Percentiles rank a stretch among this genome's conserved stretches.
phyloP scores from a whole-genome alignment of 2,888 invertebrate species.

The Troides oblongomaculatus region DNA sequence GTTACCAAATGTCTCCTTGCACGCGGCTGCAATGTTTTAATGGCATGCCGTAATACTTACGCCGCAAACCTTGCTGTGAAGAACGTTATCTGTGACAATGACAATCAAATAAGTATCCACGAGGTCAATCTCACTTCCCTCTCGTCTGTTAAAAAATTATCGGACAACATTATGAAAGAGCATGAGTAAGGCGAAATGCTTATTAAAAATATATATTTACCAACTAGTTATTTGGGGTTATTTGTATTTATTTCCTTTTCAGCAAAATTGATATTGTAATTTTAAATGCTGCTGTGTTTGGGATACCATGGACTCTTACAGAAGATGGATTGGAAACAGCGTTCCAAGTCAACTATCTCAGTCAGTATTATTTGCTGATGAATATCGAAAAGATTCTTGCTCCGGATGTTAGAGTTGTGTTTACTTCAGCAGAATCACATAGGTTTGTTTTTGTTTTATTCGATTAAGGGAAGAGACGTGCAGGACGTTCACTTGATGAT shows the following conservation, averaged over 20 bases:
- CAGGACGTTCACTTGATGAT: no score
- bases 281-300: slow-evolving; percentile 91
- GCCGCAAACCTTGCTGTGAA: slow-evolving; percentile 75
- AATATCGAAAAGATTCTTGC: slow-evolving; percentile 85
- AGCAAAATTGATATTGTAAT: slow-evolving; percentile 87
- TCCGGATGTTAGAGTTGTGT: slow-evolving; percentile 86
- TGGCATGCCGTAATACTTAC: slow-evolving; percentile 89
- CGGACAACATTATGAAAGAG: slow-evolving; percentile 48
- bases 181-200: slow-evolving; percentile 44
- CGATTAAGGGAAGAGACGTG: no score
- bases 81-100: slow-evolving; percentile 42
- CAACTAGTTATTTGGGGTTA: not conserved
- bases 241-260: slow-evolving; percentile 38
- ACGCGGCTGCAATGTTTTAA: slow-evolving; percentile 90
- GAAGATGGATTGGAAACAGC: slow-evolving; percentile 88
- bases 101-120: slow-evolving; percentile 47
- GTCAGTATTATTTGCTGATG: slow-evolving; percentile 88
- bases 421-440: slow-evolving; percentile 94
- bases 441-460: slow-evolving; percentile 60
- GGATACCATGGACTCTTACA: slow-evolving; percentile 85
- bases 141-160: slow-evolving; percentile 59
- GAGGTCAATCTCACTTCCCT: slow-evolving; percentile 65
- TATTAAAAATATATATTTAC: slow-evolving; percentile 26
- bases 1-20: slow-evolving; percentile 89
- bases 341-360: slow-evolving; percentile 93